Percentiles rank a stretch among this genome's conserved stretches.
Evolutionary conservation across 2,797 vertebrate genomes (phyloP).

Genomic region (Oophaga sylvatica): DNA sequence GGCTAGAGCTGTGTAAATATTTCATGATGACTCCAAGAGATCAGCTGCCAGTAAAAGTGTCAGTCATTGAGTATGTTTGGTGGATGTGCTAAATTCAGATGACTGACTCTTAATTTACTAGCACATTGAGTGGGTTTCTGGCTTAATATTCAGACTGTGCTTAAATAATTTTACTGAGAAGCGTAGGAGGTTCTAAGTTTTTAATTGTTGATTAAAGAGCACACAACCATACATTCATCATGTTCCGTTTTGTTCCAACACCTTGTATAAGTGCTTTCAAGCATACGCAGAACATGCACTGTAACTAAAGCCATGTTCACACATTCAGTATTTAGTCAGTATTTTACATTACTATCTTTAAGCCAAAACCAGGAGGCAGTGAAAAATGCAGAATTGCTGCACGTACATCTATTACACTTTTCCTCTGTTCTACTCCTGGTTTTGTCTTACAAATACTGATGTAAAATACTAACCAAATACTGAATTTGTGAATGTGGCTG

Average conservation of each 20-base stretch:
- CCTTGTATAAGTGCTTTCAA: not conserved
- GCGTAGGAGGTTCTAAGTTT: too few species aligned
- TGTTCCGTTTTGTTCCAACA: not conserved
- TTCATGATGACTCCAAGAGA: conserved; percentile 44
- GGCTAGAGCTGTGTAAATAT: conserved; percentile 51
- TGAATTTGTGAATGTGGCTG: too few species aligned
- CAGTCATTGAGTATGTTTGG: conserved; percentile 41
- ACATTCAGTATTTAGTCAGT: not conserved
- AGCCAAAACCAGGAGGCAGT: too few species aligned
- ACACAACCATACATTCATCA: not conserved
- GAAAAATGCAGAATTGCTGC: too few species aligned
- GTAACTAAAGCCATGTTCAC: not conserved
- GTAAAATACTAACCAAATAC: too few species aligned
- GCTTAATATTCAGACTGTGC: not conserved
- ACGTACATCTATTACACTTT: too few species aligned
- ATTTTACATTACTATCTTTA: too few species aligned
- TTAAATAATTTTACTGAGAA: not conserved
- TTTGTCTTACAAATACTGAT: too few species aligned
- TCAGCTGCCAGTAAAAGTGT: conserved; percentile 53
- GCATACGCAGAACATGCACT: not conserved
- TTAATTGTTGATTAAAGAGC: not conserved
- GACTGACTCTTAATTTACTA: conserved; percentile 18
- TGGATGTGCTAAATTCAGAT: conserved; percentile 42
- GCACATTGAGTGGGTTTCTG: not conserved
- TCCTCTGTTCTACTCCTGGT: too few species aligned